phyloP scores from a whole-genome alignment of 2,888 invertebrate genomes.

The Heliconius hortense region DNA sequence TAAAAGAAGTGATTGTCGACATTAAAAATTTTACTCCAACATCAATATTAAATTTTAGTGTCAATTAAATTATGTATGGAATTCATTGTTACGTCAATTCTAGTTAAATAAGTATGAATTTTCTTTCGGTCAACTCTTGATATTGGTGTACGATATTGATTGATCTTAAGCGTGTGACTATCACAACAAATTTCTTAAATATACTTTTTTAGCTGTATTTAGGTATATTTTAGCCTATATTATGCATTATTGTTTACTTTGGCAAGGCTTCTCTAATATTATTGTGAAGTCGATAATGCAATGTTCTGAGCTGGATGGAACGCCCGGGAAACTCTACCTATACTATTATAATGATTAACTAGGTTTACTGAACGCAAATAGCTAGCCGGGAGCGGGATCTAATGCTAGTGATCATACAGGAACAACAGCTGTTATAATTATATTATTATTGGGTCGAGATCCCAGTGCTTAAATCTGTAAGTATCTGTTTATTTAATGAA shows the following conservation, averaged over 20 bases:
- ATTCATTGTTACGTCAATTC: neutral
- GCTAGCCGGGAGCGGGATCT: slow-evolving; percentile 54
- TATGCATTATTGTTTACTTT: slow-evolving; percentile 24
- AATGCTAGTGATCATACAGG: slow-evolving; percentile 59
- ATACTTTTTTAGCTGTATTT: no score
- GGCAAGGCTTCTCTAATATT: slow-evolving; percentile 26
- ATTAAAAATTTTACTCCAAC: no score
- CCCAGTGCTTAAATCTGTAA: no score
- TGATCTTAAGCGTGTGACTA: neutral
- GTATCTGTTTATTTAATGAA: no score
- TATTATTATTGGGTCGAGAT: slow-evolving; percentile 24
- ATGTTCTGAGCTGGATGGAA: slow-evolving; percentile 29
- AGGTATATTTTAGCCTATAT: neutral
- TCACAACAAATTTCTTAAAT: no score
- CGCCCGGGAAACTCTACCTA: slow-evolving; percentile 38
- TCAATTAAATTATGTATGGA: no score
- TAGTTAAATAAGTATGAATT: neutral
- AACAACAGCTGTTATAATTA: slow-evolving; percentile 47
- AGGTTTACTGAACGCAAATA: slow-evolving; percentile 67
- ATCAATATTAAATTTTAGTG: no score
- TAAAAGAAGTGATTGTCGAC: no score
- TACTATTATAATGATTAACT: slow-evolving; percentile 38
- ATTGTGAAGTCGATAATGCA: slow-evolving; percentile 37
- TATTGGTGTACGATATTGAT: no score
- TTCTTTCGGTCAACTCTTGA: no score